Evolutionary conservation across 2,888 invertebrate genomes (phyloP).

Genomic region (Patella caerulea): DNA sequence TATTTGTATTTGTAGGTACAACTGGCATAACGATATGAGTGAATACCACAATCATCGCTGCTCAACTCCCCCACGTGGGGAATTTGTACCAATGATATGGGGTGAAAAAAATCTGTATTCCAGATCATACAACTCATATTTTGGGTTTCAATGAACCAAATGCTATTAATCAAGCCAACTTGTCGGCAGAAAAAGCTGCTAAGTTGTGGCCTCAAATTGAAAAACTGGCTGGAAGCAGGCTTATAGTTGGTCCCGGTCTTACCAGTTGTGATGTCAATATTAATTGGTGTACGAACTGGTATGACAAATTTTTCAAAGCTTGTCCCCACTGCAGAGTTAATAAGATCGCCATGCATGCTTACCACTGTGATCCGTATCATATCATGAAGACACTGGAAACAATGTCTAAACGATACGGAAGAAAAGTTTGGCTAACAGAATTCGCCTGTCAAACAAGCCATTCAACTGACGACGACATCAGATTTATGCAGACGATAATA

Average conservation of each 20-base stretch:
- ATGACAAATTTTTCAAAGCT: constrained; percentile 43
- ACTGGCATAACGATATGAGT: constrained; percentile 27
- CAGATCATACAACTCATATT: constrained; percentile 32
- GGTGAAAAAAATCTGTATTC: constrained; percentile 31
- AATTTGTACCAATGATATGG: constrained; percentile 51
- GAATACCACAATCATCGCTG: constrained; percentile 26
- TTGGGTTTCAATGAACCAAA: constrained; percentile 54
- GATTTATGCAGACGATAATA: constrained; percentile 37
- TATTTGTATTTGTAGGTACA: constrained; percentile 27
- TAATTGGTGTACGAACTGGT: constrained; percentile 40
- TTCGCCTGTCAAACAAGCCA: constrained; percentile 39
- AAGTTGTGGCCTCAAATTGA: constrained; percentile 43
- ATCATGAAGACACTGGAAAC: constrained; percentile 35
- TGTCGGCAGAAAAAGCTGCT: constrained; percentile 43
- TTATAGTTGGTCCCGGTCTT: constrained; percentile 40
- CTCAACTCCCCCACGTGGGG: constrained; percentile 15
- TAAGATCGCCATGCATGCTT: constrained; percentile 47
- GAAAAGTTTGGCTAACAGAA: constrained; percentile 45
- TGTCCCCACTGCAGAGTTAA: constrained; percentile 47
- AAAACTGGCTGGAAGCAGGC: constrained; percentile 29
- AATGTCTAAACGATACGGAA: constrained; percentile 38
- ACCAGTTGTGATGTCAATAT: constrained; percentile 15
- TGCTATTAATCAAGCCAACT: constrained; percentile 41
- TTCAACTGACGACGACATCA: constrained; percentile 29
- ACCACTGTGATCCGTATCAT: constrained; percentile 37